Evolutionary conservation across 2,888 invertebrate species (phyloP).

Genomic region (Eugnorisma glareosa): DNA sequence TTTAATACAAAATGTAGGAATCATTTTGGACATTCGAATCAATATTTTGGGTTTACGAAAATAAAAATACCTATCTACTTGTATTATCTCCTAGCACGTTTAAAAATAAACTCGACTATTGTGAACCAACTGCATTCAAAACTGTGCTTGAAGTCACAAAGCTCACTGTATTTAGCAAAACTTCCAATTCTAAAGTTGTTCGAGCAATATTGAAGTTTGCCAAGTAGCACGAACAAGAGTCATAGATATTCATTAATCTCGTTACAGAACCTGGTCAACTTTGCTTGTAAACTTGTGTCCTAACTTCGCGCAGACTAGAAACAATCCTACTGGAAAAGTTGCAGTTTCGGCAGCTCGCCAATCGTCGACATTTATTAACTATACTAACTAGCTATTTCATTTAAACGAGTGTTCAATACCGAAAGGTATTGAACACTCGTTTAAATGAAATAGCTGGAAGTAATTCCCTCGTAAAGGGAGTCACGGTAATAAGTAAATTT

Average conservation of each 20-base stretch:
- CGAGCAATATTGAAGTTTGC: slow-evolving; percentile 71
- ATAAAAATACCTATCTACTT: background rate
- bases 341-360: slow-evolving; percentile 65
- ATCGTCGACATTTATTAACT: slow-evolving; percentile 35
- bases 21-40: background rate
- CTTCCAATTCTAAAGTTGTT: slow-evolving; percentile 65
- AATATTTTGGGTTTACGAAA: background rate
- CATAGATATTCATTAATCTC: slow-evolving; percentile 83
- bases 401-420: too few relatives aligned
- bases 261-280: slow-evolving; percentile 76
- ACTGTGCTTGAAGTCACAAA: slow-evolving; percentile 54
- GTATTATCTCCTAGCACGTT: background rate
- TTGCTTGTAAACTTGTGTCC: slow-evolving; percentile 73
- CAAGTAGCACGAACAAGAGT: slow-evolving; percentile 74
- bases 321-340: slow-evolving; percentile 68
- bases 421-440: slow-evolving; percentile 50
- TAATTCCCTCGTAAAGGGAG: slow-evolving; percentile 43
- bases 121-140: slow-evolving; percentile 43
- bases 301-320: slow-evolving; percentile 61
- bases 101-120: slow-evolving; percentile 17
- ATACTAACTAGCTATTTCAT: too few relatives aligned
- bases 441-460: slow-evolving; percentile 25
- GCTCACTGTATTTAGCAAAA: slow-evolving; percentile 65
- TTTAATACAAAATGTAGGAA: too few relatives aligned
- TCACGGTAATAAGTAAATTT: slow-evolving; percentile 65